Evolutionary conservation across 2,797 vertebrate genomes (phyloP).

Genomic region (Sylvilagus floridanus): DNA sequence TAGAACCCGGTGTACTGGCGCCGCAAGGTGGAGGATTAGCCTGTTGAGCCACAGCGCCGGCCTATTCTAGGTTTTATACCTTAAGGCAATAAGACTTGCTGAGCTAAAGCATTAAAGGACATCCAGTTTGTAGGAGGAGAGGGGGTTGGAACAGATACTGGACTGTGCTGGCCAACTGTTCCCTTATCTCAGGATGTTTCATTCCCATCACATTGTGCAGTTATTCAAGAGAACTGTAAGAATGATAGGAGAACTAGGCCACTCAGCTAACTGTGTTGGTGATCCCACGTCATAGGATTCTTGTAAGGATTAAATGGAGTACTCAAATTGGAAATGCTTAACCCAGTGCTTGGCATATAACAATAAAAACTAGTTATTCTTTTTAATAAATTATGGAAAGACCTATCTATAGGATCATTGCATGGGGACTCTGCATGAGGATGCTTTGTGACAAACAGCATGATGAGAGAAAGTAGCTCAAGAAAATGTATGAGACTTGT

Average conservation of each 20-base stretch:
- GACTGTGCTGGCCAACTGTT: not conserved
- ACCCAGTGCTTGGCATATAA: not conserved
- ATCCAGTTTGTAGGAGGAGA: not conserved
- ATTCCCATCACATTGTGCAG: not conserved
- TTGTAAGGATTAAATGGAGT: conserved; percentile 2
- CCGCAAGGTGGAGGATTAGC: too few relatives aligned
- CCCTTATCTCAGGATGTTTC: not conserved
- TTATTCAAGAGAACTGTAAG: not conserved
- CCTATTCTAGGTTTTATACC: not conserved
- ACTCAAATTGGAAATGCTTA: not conserved
- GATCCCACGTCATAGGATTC: not conserved
- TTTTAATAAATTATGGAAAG: conserved; percentile 5
- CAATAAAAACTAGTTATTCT: not conserved
- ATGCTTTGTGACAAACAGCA: not conserved
- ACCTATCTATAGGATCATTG: not conserved
- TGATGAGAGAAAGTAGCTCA: not conserved
- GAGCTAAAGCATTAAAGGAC: not conserved
- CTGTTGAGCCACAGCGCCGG: too few relatives aligned
- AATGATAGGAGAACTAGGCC: not conserved
- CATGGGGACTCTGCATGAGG: not conserved
- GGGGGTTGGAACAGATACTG: not conserved
- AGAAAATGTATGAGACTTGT: not conserved
- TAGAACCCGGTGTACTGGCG: too few relatives aligned
- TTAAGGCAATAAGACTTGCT: not conserved
- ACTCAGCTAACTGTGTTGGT: not conserved